Percentiles rank a stretch among this genome's conserved stretches.
These are phyloP conservation scores for Mesorhabditis spiculigera DNA, from an alignment of 2,888 invertebrate genomes.

Conservation along the genomic window DNA sequence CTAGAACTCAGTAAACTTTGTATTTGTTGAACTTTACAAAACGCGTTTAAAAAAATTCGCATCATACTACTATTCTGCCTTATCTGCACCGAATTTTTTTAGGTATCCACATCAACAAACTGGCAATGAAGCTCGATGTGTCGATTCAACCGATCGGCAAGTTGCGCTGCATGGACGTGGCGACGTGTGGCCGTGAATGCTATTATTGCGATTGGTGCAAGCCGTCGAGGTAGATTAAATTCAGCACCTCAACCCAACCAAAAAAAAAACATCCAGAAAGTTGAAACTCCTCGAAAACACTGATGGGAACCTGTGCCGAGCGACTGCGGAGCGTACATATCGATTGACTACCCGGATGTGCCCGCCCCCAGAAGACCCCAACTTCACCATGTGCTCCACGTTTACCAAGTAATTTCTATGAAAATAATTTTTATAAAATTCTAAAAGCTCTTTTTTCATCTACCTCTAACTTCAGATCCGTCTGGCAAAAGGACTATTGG, in stretches of 20 bases:
- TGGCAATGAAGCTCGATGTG: slow-evolving; percentile 57
- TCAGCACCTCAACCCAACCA: not conserved
- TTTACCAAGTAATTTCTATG: slow-evolving; percentile 42
- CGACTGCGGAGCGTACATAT: slow-evolving; percentile 54
- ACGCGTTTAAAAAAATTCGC: not conserved
- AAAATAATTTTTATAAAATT: not conserved
- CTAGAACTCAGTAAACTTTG: too few relatives aligned
- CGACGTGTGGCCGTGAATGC: slow-evolving; percentile 56
- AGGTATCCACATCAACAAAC: slow-evolving; percentile 55
- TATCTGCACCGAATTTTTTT: not conserved
- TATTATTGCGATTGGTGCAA: slow-evolving; percentile 58
- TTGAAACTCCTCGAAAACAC: slow-evolving; percentile 55
- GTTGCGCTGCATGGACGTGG: slow-evolving; percentile 56
- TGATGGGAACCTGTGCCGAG: slow-evolving; percentile 54
- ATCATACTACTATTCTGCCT: not conserved
- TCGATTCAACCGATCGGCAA: slow-evolving; percentile 56
- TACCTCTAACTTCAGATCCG: slow-evolving; percentile 20
- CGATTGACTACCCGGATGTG: slow-evolving; percentile 45
- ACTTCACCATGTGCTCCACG: slow-evolving; percentile 56
- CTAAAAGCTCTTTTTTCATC: too few relatives aligned
- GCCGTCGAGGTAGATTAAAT: slow-evolving; percentile 16
- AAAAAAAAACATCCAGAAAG: slow-evolving; percentile 31
- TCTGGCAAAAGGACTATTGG: slow-evolving; percentile 59
- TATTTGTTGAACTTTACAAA: not conserved
- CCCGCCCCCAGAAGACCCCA: slow-evolving; percentile 55